Evolutionary conservation across 2,888 invertebrate genomes (phyloP).

Genomic region (Cosmorhoe ocellata): DNA sequence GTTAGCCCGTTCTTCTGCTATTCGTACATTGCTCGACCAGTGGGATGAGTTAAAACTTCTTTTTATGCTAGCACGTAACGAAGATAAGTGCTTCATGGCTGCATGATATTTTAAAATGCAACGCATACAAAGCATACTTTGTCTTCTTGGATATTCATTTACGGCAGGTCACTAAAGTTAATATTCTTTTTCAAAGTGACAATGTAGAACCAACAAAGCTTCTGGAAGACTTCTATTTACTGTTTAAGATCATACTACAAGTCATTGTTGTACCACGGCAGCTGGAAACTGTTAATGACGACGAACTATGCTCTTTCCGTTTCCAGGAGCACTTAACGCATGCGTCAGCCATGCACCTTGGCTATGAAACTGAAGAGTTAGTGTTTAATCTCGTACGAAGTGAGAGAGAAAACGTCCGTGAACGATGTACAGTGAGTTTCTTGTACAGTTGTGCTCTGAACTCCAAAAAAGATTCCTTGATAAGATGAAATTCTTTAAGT

Average conservation of each 20-base stretch:
- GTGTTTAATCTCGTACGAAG: conserved; percentile 4
- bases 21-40: conserved; percentile 14
- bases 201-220: conserved; percentile 17
- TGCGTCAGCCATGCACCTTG: conserved; percentile 13
- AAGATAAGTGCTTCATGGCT: conserved; percentile 10
- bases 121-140: conserved; percentile 8
- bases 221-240: conserved; percentile 12
- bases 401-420: conserved; percentile 12
- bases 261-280: conserved; percentile 16
- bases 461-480: conserved; percentile 17
- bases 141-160: conserved; percentile 9
- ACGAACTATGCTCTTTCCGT: conserved; percentile 3
- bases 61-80: conserved; percentile 11
- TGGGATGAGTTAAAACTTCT: conserved; percentile 22
- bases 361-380: conserved; percentile 10
- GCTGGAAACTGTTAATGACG: conserved; percentile 9
- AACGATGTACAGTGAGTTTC: conserved; percentile 16
- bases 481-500: conserved; percentile 14
- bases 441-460: conserved; percentile 13
- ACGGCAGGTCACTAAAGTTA: conserved; percentile 14
- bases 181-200: conserved; percentile 16
- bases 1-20: conserved; percentile 18
- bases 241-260: conserved; percentile 14
- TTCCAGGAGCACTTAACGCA: conserved; percentile 14
- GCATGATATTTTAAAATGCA: conserved; percentile 11